Conservation (phyloP, 2,888 invertebrate genomes). For the Clunio marinus region DNA sequence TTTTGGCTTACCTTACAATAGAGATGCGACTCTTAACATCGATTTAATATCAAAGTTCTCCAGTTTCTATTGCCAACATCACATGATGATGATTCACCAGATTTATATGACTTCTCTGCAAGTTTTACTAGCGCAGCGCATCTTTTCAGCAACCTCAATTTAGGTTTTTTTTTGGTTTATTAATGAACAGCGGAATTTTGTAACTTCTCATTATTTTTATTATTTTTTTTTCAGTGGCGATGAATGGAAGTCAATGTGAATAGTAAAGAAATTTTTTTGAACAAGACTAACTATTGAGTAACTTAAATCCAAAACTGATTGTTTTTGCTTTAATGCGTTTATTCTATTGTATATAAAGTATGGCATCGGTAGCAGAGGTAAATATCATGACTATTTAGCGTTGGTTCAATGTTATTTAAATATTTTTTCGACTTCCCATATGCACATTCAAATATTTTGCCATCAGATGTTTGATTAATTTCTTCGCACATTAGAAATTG, state of each 20-base stretch:
- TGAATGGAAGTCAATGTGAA: slow-evolving; percentile 14
- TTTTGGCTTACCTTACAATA: slow-evolving; percentile 3
- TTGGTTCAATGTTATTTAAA: slow-evolving; percentile 15
- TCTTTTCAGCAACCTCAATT: slow-evolving; percentile 20
- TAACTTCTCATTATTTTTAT: slow-evolving; percentile 24
- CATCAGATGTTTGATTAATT: too few relatives aligned
- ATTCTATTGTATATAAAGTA: not conserved
- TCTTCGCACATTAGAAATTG: not conserved
- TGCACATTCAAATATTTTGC: too few relatives aligned
- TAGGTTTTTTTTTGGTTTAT: not conserved
- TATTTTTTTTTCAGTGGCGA: slow-evolving; percentile 24
- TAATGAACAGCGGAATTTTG: slow-evolving; percentile 35
- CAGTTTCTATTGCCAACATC: not conserved
- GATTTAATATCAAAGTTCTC: slow-evolving; percentile 22
- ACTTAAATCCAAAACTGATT: slow-evolving; percentile 6
- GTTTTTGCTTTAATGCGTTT: not conserved
- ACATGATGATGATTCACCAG: slow-evolving; percentile 13
- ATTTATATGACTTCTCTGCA: not conserved
- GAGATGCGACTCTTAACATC: not conserved
- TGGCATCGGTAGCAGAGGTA: slow-evolving; percentile 1
- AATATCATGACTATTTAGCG: slow-evolving; percentile 13
- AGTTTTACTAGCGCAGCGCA: not conserved
- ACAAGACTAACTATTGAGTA: slow-evolving; percentile 27
- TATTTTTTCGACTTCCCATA: too few relatives aligned
- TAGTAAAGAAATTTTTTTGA: slow-evolving; percentile 9